A percentile compares a stretch with the other conserved stretches of the same genome.
phyloP scores from a whole-genome alignment of 2,797 vertebrate genomes.

The Lepilemur ruficaudatus region DNA sequence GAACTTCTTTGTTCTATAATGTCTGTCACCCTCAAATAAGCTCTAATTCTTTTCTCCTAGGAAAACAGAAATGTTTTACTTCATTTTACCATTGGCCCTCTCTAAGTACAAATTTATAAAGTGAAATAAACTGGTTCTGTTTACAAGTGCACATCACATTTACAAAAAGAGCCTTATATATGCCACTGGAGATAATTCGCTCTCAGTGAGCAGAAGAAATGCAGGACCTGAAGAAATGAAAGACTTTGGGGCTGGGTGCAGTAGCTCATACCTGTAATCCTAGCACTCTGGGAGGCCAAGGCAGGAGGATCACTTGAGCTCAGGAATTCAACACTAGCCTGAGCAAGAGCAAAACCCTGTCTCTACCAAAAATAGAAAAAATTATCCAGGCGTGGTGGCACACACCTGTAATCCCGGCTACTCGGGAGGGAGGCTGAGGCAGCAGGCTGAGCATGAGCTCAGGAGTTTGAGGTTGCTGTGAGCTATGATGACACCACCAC shows the following conservation, averaged over 20 bases:
- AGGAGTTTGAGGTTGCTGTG: not conserved
- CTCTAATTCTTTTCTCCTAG: not conserved
- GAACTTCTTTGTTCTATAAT: not conserved
- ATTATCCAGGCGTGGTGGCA: not conserved
- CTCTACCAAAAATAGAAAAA: too few relatives aligned
- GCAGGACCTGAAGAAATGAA: not conserved
- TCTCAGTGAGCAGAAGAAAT: not conserved
- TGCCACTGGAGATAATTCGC: not conserved
- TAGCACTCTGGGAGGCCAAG: too few relatives aligned
- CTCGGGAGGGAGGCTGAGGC: not conserved
- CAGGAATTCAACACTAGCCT: too few relatives aligned
- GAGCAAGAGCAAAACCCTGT: too few relatives aligned
- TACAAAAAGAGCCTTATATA: not conserved
- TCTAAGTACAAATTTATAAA: not conserved
- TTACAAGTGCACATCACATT: not conserved
- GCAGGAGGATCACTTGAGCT: too few relatives aligned
- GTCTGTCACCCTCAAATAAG: not conserved
- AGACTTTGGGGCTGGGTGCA: not conserved
- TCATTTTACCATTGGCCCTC: not conserved
- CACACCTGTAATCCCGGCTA: not conserved
- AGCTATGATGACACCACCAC: not conserved
- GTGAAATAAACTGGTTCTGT: not conserved
- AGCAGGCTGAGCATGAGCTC: not conserved
- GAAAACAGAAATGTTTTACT: slow-evolving; percentile 12
- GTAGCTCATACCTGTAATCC: too few relatives aligned